Evolutionary conservation across 2,888 invertebrate genomes (phyloP).

Genomic region (Synergus gifuensis): DNA sequence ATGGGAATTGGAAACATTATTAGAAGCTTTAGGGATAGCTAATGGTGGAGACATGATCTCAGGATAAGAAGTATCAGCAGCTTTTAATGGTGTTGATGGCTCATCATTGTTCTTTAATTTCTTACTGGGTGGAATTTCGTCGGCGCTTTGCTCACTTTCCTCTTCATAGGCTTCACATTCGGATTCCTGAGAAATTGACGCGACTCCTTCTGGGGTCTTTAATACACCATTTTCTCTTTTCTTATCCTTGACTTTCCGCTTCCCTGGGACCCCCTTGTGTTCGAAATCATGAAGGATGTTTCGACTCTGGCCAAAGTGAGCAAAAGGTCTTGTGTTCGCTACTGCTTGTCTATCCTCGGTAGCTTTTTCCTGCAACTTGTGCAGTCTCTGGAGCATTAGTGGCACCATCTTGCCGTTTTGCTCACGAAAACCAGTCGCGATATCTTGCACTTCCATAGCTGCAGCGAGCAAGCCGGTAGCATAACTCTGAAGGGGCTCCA

Average conservation of each 20-base stretch:
- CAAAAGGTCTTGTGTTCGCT: constrained; percentile 79
- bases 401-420: constrained; percentile 93
- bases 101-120: constrained; percentile 65
- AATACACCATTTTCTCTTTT: constrained; percentile 66
- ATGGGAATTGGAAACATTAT: constrained; percentile 43
- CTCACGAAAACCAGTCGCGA: constrained; percentile 93
- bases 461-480: constrained; percentile 95
- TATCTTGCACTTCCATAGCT: constrained; percentile 98
- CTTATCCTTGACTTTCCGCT: constrained; percentile 70
- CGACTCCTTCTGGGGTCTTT: constrained; percentile 55
- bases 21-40: constrained; percentile 65
- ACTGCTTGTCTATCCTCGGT: constrained; percentile 71
- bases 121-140: constrained; percentile 67
- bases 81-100: constrained; percentile 65
- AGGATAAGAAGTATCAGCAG: constrained; percentile 62
- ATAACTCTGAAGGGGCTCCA: constrained; percentile 95
- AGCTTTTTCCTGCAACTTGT: constrained; percentile 83
- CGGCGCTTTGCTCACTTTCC: constrained; percentile 49
- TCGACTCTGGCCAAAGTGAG: constrained; percentile 78
- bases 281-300: constrained; percentile 65
- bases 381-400: constrained; percentile 90
- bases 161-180: constrained; percentile 63
- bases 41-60: constrained; percentile 76
- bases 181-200: constrained; percentile 51
- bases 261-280: constrained; percentile 69